Percentiles rank a stretch among this genome's conserved stretches.
phyloP scores from a whole-genome alignment of 2,888 invertebrate species.

The Geotrupes spiniger region DNA sequence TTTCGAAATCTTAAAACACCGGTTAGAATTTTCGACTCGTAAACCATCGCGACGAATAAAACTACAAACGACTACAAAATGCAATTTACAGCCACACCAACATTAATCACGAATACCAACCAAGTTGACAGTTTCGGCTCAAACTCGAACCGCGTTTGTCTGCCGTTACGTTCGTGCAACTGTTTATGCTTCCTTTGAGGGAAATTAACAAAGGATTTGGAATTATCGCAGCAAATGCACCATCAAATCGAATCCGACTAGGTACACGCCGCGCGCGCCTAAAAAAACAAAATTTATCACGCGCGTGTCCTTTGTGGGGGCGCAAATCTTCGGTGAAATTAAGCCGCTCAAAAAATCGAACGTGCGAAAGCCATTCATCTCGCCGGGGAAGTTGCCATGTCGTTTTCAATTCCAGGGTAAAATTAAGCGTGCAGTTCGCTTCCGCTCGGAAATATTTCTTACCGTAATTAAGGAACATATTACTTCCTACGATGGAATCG shows the following conservation, averaged over 20 bases:
- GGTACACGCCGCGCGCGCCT: neutral
- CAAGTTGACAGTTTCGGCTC: constrained; percentile 1
- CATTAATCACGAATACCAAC: too few relatives aligned
- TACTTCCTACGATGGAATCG: too few relatives aligned
- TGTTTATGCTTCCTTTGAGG: constrained; percentile 9
- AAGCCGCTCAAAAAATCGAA: constrained; percentile 3
- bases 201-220: constrained; percentile 11
- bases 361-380: constrained; percentile 5
- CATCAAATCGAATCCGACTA: neutral
- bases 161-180: neutral
- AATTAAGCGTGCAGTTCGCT: constrained; percentile 2
- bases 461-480: too few relatives aligned
- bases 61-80: too few relatives aligned
- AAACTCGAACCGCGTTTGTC: constrained; percentile 3
- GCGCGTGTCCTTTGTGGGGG: too few relatives aligned
- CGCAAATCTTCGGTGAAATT: neutral
- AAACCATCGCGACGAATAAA: too few relatives aligned
- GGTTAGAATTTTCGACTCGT: too few relatives aligned
- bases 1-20: too few relatives aligned
- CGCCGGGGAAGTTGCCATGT: neutral
- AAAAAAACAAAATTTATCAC: neutral
- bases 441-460: too few relatives aligned
- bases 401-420: neutral
- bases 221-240: constrained; percentile 6
- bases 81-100: too few relatives aligned